These are phyloP conservation scores for Ageneiosus marmoratus DNA, from an alignment of 2,113 vertebrate species.

Conservation along the genomic window DNA sequence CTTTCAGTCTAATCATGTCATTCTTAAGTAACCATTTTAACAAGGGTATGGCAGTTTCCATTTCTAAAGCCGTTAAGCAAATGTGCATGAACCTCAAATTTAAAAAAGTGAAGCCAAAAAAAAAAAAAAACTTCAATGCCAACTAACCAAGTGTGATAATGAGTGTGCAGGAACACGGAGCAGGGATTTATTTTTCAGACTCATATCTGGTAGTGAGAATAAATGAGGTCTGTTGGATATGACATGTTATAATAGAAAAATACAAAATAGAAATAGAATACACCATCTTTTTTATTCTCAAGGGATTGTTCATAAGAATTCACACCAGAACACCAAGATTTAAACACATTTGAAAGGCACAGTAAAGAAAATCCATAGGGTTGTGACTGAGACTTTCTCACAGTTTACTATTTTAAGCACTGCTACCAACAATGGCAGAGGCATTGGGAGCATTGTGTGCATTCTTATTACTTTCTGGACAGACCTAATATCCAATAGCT, in stretches of 20 bases:
- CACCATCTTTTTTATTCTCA: too few relatives aligned
- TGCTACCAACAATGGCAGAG: too few relatives aligned
- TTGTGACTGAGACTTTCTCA: too few relatives aligned
- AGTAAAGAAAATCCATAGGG: too few relatives aligned
- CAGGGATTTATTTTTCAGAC: background rate
- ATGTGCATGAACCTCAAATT: background rate
- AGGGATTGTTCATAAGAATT: too few relatives aligned
- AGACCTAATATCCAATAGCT: background rate
- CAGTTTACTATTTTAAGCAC: too few relatives aligned
- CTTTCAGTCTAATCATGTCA: background rate
- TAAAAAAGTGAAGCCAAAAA: background rate
- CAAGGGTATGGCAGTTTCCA: background rate
- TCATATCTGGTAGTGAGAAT: background rate
- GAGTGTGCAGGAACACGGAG: background rate
- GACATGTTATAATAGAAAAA: background rate
- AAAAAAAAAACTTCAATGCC: background rate
- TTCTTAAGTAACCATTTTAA: background rate
- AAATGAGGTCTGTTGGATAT: background rate
- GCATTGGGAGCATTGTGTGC: too few relatives aligned
- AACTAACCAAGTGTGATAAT: background rate
- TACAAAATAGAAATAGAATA: too few relatives aligned
- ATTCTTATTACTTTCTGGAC: too few relatives aligned
- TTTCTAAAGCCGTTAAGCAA: background rate
- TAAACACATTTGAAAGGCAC: too few relatives aligned
- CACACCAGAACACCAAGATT: too few relatives aligned